phyloP scores from a whole-genome alignment of 1,140 invertebrate species.

The Zaprionus kolodkinae region DNA sequence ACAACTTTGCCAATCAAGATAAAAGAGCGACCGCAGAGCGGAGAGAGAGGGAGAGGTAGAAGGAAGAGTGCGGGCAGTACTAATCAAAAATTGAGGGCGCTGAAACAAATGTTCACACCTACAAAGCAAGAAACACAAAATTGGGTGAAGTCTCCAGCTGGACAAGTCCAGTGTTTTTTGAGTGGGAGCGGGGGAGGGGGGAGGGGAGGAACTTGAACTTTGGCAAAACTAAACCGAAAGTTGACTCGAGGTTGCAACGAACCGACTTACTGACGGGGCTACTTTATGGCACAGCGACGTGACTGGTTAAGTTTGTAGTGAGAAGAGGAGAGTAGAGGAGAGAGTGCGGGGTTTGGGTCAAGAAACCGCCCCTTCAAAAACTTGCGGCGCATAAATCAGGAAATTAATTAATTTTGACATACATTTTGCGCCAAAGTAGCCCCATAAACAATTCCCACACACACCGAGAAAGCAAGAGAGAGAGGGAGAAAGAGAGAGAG shows the following conservation, averaged over 20 bases:
- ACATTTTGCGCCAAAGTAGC: slow-evolving; percentile 70
- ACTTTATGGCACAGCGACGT: slow-evolving; percentile 59
- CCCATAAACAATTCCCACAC: slow-evolving; percentile 62
- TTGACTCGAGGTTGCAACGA: slow-evolving; percentile 46
- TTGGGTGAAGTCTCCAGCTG: slow-evolving; percentile 34
- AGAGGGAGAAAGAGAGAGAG: neutral
- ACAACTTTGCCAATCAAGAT: slow-evolving; percentile 78
- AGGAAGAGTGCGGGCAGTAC: neutral
- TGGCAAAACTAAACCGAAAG: slow-evolving; percentile 50
- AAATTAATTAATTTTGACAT: slow-evolving; percentile 84
- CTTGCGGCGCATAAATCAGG: slow-evolving; percentile 78
- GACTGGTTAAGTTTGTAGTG: slow-evolving; percentile 51
- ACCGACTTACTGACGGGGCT: slow-evolving; percentile 1
- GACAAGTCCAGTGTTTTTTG: slow-evolving; percentile 35
- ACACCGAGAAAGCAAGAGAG: neutral
- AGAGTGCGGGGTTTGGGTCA: neutral
- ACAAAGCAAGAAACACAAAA: slow-evolving; percentile 32
- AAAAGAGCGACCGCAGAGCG: slow-evolving; percentile 18
- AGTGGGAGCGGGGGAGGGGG: too few relatives aligned
- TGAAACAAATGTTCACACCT: slow-evolving; percentile 78
- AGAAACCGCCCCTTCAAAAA: slow-evolving; percentile 37
- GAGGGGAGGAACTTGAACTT: slow-evolving; percentile 49
- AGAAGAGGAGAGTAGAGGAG: too few relatives aligned
- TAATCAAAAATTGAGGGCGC: slow-evolving; percentile 56
- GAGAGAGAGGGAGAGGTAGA: neutral